phyloP scores from a whole-genome alignment of 2,113 vertebrate genomes.

The Callipepla californica region DNA sequence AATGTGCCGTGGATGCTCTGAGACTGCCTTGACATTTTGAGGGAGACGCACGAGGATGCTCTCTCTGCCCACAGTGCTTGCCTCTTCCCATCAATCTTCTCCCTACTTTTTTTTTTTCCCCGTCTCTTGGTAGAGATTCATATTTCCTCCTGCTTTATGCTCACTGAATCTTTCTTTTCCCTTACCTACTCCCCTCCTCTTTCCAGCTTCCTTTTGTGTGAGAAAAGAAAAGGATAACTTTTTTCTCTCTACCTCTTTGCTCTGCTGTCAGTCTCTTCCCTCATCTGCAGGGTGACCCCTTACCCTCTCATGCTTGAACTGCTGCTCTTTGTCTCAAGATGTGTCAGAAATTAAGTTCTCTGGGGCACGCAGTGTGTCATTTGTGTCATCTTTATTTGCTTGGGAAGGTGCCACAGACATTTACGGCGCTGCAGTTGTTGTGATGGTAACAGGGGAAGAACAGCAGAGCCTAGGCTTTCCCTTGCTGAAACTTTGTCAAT shows the following conservation, averaged over 20 bases:
- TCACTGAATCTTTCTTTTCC: background rate
- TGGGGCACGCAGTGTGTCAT: background rate
- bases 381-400: constrained; percentile 41
- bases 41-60: background rate
- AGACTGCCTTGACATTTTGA: constrained; percentile 17
- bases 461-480: background rate
- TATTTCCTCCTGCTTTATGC: background rate
- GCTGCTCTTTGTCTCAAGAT: constrained; percentile 3
- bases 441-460: background rate
- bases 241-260: background rate
- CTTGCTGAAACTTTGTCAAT: background rate
- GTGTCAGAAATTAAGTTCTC: constrained; percentile 32
- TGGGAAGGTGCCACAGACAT: background rate
- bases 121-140: background rate
- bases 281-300: background rate
- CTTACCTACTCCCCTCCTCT: background rate
- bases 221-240: background rate
- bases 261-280: background rate
- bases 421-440: background rate
- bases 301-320: constrained; percentile 17
- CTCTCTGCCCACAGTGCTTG: background rate
- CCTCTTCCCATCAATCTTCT: background rate
- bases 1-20: background rate
- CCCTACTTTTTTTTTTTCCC: background rate
- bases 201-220: background rate